Conservation (phyloP, 2,797 vertebrate genomes). For the Sarcophilus harrisii region DNA sequence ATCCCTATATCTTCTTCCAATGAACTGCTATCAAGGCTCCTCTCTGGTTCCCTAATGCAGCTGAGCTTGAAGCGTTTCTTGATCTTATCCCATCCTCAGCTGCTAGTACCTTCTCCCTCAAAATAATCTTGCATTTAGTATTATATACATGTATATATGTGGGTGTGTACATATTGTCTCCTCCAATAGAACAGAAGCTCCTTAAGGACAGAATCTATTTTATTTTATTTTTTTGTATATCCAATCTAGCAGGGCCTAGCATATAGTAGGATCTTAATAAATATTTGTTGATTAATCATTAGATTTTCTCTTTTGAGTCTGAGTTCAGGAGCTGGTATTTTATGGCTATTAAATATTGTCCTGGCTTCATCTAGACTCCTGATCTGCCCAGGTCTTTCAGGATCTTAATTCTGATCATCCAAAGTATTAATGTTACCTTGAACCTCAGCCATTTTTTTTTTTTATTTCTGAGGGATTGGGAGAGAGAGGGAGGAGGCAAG, state of each 20-base stretch:
- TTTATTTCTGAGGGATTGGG: background rate
- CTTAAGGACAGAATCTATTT: background rate
- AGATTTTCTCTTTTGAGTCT: background rate
- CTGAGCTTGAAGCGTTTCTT: background rate
- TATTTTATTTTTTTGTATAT: background rate
- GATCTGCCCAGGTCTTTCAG: background rate
- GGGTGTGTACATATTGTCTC: background rate
- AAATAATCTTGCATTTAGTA: background rate
- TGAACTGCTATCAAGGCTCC: background rate
- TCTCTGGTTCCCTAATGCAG: background rate
- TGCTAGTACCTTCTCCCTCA: background rate
- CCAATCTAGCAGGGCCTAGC: background rate
- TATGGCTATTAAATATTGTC: background rate
- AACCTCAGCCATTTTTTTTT: background rate
- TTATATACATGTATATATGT: background rate
- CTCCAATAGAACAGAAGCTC: background rate
- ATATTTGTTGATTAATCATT: background rate
- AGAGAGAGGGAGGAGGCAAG: background rate
- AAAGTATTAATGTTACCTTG: background rate
- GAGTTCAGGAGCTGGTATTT: background rate
- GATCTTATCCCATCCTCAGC: background rate
- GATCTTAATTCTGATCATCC: background rate
- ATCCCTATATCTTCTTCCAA: background rate
- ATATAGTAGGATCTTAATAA: background rate
- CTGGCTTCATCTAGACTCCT: background rate